Base-by-base conservation (phyloP, 2,113 vertebrate species). In the Poeciliopsis retropinna region DNA sequence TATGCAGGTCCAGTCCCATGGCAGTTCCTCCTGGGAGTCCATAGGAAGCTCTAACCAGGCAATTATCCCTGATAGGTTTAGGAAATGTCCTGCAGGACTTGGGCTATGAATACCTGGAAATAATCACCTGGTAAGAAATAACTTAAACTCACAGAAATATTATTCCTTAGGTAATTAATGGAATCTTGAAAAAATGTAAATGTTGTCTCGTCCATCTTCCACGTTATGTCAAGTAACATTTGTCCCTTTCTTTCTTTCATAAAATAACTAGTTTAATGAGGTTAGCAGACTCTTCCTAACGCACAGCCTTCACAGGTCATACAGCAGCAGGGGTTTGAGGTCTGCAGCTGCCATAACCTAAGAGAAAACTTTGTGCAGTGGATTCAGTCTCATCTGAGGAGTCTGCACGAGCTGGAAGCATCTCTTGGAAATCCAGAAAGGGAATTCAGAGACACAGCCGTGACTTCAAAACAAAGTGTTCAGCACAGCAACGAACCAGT, bases 1-100 rank as follows among this genome's bases (percentile, higher is more conserved):
- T 73, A 87, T 88, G 75, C 87, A 89, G 88, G 86, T 75, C 57
- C 68, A 37, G 79, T 76, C 64, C 75, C 70, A 64, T 61, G 73
- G 67, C 78, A 44, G 73, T 76, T 57, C 85, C 68, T 70, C 2
- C 29, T 19, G 66, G 72, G 68, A 70, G 60, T 67, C 80, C 75
- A 81, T 31, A 79, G 68, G 76, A 78, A 73, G 65, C 67, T 70
- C 64, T 82, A 83, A 88, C 76, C 83, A 77, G 84, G 66, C 65
- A 91, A 86, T 88, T 88, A 91, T 78, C 71, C 66, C 60, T 62
- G 73, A 75, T 64, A 44, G 76, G 54, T 70, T 70, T 67, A 22
- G 79, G 22, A 29, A 9, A 62, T 60, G 17, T 67, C 68, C 72
- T 81, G 70, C 22, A 76, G 60, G 28, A 14, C 5, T 67, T 27